These are phyloP conservation scores for Drosophila leontia DNA, from an alignment of 1,140 invertebrate genomes.

Conservation along the genomic window DNA sequence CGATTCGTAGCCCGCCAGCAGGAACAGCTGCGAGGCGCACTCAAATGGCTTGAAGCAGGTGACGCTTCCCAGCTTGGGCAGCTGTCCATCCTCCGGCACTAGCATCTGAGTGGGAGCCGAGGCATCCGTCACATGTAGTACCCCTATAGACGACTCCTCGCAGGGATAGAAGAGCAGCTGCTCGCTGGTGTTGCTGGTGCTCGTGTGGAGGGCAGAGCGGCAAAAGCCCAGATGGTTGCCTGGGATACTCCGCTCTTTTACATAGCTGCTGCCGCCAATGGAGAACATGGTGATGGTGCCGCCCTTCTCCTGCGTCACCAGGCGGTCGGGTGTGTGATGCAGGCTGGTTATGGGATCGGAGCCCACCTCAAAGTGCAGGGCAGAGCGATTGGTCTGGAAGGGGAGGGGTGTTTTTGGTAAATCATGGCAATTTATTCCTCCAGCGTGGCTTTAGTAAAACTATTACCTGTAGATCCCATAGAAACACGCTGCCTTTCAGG, in stretches of 20 bases:
- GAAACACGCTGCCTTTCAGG: slow-evolving; percentile 88
- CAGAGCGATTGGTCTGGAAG: slow-evolving; percentile 74
- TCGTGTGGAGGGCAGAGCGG: slow-evolving; percentile 86
- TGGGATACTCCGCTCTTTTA: slow-evolving; percentile 86
- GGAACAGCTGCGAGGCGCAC: slow-evolving; percentile 86
- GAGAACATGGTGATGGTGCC: slow-evolving; percentile 89
- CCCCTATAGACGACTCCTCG: slow-evolving; percentile 87
- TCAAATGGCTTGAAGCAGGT: slow-evolving; percentile 88
- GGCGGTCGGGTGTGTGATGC: slow-evolving; percentile 84
- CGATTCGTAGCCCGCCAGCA: slow-evolving; percentile 88
- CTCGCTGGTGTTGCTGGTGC: slow-evolving; percentile 85
- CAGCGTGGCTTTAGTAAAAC: background rate
- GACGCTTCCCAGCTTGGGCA: slow-evolving; percentile 86
- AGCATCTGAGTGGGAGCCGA: slow-evolving; percentile 86
- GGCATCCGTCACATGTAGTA: slow-evolving; percentile 87
- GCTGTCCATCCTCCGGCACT: slow-evolving; percentile 78
- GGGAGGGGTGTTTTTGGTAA: too few relatives aligned
- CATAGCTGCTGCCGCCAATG: slow-evolving; percentile 87
- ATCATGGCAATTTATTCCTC: too few relatives aligned
- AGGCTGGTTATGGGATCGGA: slow-evolving; percentile 72
- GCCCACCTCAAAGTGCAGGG: slow-evolving; percentile 76
- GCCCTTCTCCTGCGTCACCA: slow-evolving; percentile 90
- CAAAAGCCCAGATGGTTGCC: slow-evolving; percentile 89
- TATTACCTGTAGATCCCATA: slow-evolving; percentile 89
- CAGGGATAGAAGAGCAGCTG: slow-evolving; percentile 88